phyloP scores from a whole-genome alignment of 2,113 vertebrate genomes.

The Chlorodrepanis virens region DNA sequence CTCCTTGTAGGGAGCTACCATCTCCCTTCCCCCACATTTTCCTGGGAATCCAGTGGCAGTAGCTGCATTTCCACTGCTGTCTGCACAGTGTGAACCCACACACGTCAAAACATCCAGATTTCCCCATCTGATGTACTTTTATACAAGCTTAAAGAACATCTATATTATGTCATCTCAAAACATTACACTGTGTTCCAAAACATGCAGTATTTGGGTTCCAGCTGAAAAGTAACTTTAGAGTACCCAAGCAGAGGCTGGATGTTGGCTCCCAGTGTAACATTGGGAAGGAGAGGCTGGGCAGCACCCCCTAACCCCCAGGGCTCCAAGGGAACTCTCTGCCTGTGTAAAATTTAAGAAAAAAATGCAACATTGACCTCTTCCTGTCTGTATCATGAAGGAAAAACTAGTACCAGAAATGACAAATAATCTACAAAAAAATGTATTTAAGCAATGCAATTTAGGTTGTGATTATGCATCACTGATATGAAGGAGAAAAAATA shows the following conservation, averaged over 20 bases:
- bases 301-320: not conserved
- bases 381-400: not conserved
- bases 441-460: not conserved
- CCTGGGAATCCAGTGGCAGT: not conserved
- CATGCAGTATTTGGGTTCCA: not conserved
- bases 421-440: not conserved
- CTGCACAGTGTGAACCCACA: not conserved
- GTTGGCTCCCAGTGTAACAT: not conserved
- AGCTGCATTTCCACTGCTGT: not conserved
- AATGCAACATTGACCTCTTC: not conserved
- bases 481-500: not conserved
- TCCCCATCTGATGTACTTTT: not conserved
- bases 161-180: not conserved
- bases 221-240: not conserved
- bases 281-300: not conserved
- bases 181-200: not conserved
- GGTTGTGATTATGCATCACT: not conserved
- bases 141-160: not conserved
- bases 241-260: not conserved
- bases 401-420: not conserved
- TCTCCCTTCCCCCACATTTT: not conserved
- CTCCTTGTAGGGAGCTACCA: not conserved
- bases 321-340: not conserved
- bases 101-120: fast-evolving
- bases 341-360: not conserved